Conservation (phyloP, 2,797 vertebrate genomes). For the Apogon hyalosoma region DNA sequence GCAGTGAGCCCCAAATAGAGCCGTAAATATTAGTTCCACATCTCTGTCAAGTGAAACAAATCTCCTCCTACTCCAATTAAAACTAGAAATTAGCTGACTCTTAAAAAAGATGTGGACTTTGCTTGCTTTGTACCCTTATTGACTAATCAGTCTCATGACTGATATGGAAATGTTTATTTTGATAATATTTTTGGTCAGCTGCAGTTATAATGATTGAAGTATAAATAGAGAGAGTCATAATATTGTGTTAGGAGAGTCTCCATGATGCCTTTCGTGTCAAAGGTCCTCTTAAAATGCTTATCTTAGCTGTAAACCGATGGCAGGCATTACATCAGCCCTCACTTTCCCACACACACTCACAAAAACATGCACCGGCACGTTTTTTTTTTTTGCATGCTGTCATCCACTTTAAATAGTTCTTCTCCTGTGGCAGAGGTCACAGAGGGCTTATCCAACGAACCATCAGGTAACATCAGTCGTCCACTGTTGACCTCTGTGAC, state of each 20-base stretch:
- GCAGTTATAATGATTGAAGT: no score
- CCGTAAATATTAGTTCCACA: no score
- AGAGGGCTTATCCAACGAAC: slow-evolving; percentile 19
- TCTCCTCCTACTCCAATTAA: no score
- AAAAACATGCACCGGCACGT: slow-evolving; percentile 29
- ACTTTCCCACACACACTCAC: slow-evolving; percentile 12
- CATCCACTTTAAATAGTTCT: slow-evolving; percentile 53
- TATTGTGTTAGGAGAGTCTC: slow-evolving; percentile 4
- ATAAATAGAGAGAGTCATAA: no score
- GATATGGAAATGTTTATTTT: no score
- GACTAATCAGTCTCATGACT: no score
- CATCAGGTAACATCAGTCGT: slow-evolving; percentile 54
- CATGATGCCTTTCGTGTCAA: slow-evolving; percentile 2
- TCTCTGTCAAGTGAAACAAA: no score
- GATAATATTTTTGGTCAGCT: no score
- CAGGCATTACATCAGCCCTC: slow-evolving; percentile 49
- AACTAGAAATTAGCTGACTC: no score
- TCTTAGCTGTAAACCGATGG: slow-evolving; percentile 41
- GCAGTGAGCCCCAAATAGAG: no score
- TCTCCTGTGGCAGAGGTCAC: slow-evolving; percentile 34
- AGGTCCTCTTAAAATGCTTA: slow-evolving; percentile 31
- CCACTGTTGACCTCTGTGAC: slow-evolving; percentile 50
- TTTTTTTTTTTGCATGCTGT: slow-evolving; percentile 42
- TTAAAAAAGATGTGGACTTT: no score
- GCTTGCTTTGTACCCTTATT: no score